Evolutionary conservation across 1,140 invertebrate genomes (phyloP).

Genomic region (Paraescarpia echinospica): DNA sequence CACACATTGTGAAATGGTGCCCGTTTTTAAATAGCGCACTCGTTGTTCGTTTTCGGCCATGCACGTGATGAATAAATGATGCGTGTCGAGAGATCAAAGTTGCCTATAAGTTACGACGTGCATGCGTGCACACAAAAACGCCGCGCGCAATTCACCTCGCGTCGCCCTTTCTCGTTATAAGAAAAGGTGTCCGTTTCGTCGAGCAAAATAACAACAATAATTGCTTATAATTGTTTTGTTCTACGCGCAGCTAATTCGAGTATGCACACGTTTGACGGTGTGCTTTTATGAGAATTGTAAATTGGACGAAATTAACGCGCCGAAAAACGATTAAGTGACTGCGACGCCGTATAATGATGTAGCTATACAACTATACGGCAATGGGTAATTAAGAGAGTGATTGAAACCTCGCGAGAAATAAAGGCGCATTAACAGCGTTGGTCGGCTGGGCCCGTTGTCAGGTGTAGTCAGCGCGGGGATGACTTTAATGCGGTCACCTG

Average conservation of each 20-base stretch:
- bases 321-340: not conserved
- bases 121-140: not conserved
- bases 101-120: not conserved
- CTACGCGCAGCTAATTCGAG: not conserved
- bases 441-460: not conserved
- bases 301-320: slow-evolving; percentile 4
- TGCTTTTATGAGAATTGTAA: not conserved
- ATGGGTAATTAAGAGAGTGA: not conserved
- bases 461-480: not conserved
- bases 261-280: not conserved
- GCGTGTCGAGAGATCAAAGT: not conserved
- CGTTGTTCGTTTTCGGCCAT: not conserved
- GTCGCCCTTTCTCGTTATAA: not conserved
- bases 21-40: not conserved
- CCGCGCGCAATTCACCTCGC: not conserved
- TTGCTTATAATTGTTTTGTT: not conserved
- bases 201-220: not conserved
- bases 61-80: not conserved
- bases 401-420: not conserved
- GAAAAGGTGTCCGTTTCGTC: not conserved
- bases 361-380: not conserved
- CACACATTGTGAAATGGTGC: not conserved
- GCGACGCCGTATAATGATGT: not conserved
- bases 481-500: not conserved
- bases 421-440: not conserved